Base-by-base conservation (phyloP, 2,113 vertebrate genomes). In the Sclerurus mexicanus region DNA sequence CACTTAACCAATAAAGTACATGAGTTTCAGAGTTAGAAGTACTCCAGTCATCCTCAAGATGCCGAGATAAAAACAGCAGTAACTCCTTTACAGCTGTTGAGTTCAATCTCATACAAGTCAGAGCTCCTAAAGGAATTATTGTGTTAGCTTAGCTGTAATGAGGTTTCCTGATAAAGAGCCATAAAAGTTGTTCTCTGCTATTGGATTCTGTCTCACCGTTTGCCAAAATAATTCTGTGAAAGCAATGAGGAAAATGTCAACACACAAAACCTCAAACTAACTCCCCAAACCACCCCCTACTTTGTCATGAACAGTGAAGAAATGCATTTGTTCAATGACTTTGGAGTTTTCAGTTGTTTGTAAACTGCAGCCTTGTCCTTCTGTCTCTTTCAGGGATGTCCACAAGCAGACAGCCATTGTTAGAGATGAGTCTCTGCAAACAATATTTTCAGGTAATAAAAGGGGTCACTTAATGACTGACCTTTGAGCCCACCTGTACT, bases 381-480 rank as follows among this genome's bases (percentile, higher is more conserved):
- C 81, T 49, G 37, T 93, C 21, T 77, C 59, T 73, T 95, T 22
- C 96, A 99, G 99, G 99, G 99, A 99, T 77, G 98, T 99, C 76
- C 98, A 99, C 89, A 99, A 99, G 63, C 99, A 98, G 94, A 98
- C 96, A 58, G 98, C 98, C 66, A 96, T 99, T 97, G 98, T 99
- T 95, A 99, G 99, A 97, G 99, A 99, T 25, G 99, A 99, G 67
- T 99, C 99, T 79, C 98, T 99, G 75, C 98, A 98, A 95, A 98
- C 98, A 67, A 98, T 99, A 95, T 97, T 99, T 96, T 98, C 99
- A 97, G 99, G 99, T 99, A 98, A 98, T 92, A 27, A 64, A 46
- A 50, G 40, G 10, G 3, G 3, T 60, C 15, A 19, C 71, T 83
- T 84, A n/a, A 23, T 86, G 56, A 40, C 31, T 25, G 60, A 3